Evolutionary conservation across 2,888 invertebrate genomes (phyloP).

Genomic region (Epiblema foenella): DNA sequence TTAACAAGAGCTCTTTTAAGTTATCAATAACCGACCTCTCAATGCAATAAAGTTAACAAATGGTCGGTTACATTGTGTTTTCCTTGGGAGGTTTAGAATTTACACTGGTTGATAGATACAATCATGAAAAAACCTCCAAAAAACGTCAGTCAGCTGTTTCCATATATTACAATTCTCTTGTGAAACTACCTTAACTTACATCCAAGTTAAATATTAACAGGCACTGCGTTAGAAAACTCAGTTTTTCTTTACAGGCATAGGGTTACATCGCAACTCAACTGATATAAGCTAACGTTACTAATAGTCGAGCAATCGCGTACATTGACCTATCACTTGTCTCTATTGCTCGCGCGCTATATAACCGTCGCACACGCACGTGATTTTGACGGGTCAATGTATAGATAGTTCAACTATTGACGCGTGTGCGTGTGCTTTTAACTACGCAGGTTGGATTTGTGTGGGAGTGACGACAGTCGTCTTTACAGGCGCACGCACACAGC

Average conservation of each 20-base stretch:
- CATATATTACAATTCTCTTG: background rate
- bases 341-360: too few species aligned
- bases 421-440: too few species aligned
- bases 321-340: background rate
- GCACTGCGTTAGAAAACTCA: constrained; percentile 12
- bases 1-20: constrained; percentile 2
- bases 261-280: background rate
- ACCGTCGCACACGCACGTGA: too few species aligned
- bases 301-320: background rate
- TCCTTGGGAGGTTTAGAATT: background rate
- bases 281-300: background rate
- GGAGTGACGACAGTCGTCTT: too few species aligned
- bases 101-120: background rate
- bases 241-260: constrained; percentile 7
- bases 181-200: background rate
- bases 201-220: constrained; percentile 1
- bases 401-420: too few species aligned
- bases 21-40: background rate
- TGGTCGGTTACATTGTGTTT: too few species aligned
- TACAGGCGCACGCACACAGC: too few species aligned
- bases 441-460: too few species aligned
- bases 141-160: background rate
- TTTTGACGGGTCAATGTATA: too few species aligned
- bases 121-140: background rate
- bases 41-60: background rate